Percentiles rank a stretch among this genome's conserved stretches.
phyloP scores from a whole-genome alignment of 2,888 invertebrate species.

The Erannis defoliaria region DNA sequence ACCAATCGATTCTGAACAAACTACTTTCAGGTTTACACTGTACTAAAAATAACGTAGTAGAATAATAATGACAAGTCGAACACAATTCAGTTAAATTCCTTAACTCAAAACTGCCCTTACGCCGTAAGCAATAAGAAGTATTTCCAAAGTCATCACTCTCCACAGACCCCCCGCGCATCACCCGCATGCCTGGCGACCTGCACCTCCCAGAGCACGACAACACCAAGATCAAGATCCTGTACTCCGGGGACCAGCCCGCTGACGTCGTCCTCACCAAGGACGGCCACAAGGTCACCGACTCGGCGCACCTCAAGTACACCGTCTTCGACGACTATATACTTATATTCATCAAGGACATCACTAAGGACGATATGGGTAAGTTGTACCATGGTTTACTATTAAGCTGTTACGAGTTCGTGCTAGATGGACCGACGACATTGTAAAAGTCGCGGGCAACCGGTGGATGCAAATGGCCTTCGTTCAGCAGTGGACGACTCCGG shows the following conservation, averaged over 20 bases:
- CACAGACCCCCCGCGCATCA: conserved; percentile 95
- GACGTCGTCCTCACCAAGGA: conserved; percentile 94
- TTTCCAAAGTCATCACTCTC: background rate
- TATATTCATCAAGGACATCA: conserved; percentile 97
- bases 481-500: too few species aligned
- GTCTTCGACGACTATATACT: conserved; percentile 99
- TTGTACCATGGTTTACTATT: conserved; percentile 15
- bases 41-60: too few species aligned
- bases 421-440: background rate
- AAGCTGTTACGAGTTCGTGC: background rate
- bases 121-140: too few species aligned
- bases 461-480: too few species aligned
- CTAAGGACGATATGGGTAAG: conserved; percentile 94
- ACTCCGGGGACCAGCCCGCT: conserved; percentile 98
- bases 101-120: too few species aligned
- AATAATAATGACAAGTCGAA: too few species aligned
- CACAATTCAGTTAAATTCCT: too few species aligned
- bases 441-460: too few species aligned
- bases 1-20: too few species aligned
- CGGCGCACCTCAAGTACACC: conserved; percentile 92
- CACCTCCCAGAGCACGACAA: conserved; percentile 98
- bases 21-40: too few species aligned
- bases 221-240: conserved; percentile 98
- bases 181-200: conserved; percentile 95
- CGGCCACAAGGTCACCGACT: conserved; percentile 90